A percentile compares a stretch with the other conserved stretches of the same genome.
These are phyloP conservation scores for Pampus argenteus DNA, from an alignment of 2,797 vertebrate genomes.

Conservation along the genomic window DNA sequence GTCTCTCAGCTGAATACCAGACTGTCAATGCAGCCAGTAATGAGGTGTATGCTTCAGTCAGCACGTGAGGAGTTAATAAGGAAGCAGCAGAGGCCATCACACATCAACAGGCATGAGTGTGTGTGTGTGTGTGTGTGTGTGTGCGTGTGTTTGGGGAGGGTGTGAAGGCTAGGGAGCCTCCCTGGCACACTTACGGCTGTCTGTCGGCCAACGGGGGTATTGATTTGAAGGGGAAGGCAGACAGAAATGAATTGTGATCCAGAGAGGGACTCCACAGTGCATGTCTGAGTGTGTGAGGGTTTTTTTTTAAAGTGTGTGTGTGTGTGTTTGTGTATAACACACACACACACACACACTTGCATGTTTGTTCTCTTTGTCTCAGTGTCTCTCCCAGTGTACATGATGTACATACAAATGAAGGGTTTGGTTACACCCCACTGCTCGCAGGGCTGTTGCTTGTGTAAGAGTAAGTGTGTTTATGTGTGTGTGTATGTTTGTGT, in stretches of 20 bases:
- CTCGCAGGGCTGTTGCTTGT: conserved; percentile 70
- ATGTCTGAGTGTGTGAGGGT: conserved; percentile 50
- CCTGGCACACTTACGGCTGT: conserved; percentile 76
- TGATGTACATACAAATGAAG: conserved; percentile 84
- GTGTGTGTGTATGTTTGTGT: conserved; percentile 25
- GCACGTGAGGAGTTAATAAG: conserved; percentile 86
- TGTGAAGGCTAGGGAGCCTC: conserved; percentile 61
- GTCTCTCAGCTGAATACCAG: conserved; percentile 65
- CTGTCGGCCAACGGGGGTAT: conserved; percentile 78
- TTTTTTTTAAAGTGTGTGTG: conserved; percentile 14
- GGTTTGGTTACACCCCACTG: conserved; percentile 82
- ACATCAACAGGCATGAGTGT: conserved; percentile 78
- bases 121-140: conserved; percentile 40
- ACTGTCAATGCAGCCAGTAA: conserved; percentile 79
- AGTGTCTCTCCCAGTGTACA: conserved; percentile 68
- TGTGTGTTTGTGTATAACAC: conserved; percentile 9
- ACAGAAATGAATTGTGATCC: conserved; percentile 83
- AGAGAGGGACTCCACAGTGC: conserved; percentile 70
- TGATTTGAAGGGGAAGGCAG: conserved; percentile 81
- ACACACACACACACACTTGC: no score
- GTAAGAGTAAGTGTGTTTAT: conserved; percentile 41
- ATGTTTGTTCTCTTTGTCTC: conserved; percentile 79
- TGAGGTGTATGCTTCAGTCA: conserved; percentile 82
- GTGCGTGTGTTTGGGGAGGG: conserved; percentile 51
- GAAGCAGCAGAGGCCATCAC: conserved; percentile 80